Percentiles rank a stretch among this genome's conserved stretches.
These are phyloP conservation scores for Esperia sulphurella DNA, from an alignment of 2,888 invertebrate genomes.

Conservation along the genomic window DNA sequence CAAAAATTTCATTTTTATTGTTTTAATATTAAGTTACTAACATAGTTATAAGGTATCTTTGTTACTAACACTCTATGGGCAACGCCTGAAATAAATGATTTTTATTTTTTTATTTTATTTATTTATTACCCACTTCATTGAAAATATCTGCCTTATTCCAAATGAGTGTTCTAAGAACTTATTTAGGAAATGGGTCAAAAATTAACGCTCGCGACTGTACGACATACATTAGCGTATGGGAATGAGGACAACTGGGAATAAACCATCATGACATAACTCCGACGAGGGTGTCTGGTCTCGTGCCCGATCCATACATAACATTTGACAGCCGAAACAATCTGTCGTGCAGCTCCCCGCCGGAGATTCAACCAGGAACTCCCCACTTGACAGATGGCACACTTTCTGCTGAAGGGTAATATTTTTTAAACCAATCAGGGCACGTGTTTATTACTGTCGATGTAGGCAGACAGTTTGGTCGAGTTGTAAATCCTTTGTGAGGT, in stretches of 20 bases:
- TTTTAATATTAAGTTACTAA: no score
- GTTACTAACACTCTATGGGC: no score
- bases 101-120: no score
- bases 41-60: no score
- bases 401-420: conserved; percentile 5
- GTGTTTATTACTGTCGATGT: neutral
- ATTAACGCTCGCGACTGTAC: no score
- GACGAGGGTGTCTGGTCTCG: neutral
- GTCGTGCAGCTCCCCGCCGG: conserved; percentile 9
- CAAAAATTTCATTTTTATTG: no score
- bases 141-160: no score
- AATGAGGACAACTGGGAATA: neutral
- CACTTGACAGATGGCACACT: conserved; percentile 18
- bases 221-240: neutral
- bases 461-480: neutral
- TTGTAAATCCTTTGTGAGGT: no score
- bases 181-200: no score
- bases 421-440: neutral
- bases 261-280: neutral
- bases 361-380: conserved; percentile 22
- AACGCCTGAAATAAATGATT: no score
- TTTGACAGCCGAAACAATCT: conserved; percentile 2
- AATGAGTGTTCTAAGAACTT: no score
- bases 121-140: no score
- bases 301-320: neutral